Base-by-base conservation (phyloP, 2,113 vertebrate genomes). In the Oplegnathus fasciatus region DNA sequence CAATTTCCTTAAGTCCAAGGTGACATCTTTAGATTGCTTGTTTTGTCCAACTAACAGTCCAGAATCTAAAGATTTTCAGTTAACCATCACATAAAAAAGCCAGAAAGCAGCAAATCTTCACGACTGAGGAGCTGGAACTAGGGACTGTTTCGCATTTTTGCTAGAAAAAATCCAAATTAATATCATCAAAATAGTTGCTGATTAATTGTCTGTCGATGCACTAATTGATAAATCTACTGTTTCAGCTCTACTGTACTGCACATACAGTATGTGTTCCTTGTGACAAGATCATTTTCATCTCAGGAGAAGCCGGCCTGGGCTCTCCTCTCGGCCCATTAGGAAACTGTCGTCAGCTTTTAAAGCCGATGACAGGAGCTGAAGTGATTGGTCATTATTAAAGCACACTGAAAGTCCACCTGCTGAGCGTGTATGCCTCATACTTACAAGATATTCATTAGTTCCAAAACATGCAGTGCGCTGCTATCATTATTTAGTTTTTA, bases 361-460 rank as follows among this genome's bases (percentile, higher is more conserved):
- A 74, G 62, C 54, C 4, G 17, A 62, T 78, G 79, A 78, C 64
- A 77, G 58, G 13, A 71, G 72, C 79, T 78, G 52, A 69, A 83
- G 58, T 40, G 74, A 84, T 46, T 44, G 48, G 48, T 32, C 69
- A 57, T 78, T 86, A 83, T 72, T 74, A 88, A 77, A 85, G 20
- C 34, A 26, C 48, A 40, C 70, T 50, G 42, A 83, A 48, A 46
- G 24, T 20, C 48, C 67, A 58, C 64, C 62, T 83, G 67, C 66
- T 76, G 71, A 52, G 69, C 48, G 22, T 17, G 3, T 42, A 8
- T 50, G 55, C 40, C 46, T 72, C 48, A 26, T 15, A 44, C 40
- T 20, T 57, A 7, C 14, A 70, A 52, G 30, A 17, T 48, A 46
- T 11, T 24, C 24, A 69, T 70, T 44, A 48, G 42, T 11, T 18